Evolutionary conservation across 1,140 invertebrate species (phyloP).

Genomic region (Brachionus angularis): DNA sequence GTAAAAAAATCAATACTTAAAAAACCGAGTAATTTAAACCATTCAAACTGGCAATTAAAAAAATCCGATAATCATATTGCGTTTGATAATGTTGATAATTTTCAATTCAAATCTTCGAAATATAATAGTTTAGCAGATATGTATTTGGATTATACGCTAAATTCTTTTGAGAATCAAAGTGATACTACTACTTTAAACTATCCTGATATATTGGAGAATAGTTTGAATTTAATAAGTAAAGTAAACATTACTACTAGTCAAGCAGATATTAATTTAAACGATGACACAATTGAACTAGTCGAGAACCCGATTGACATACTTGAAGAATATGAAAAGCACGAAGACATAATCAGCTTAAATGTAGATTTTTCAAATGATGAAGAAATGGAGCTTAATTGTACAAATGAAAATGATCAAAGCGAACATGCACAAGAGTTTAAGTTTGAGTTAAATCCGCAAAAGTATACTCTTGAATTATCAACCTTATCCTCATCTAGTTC

Average conservation of each 20-base stretch:
- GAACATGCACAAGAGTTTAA: not conserved
- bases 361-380: conserved; percentile 19
- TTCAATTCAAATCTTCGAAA: not conserved
- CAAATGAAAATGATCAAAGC: too few relatives aligned
- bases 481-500: too few relatives aligned
- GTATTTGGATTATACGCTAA: not conserved
- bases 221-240: too few relatives aligned
- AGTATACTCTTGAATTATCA: not conserved
- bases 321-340: not conserved
- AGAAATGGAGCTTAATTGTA: not conserved
- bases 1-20: conserved; percentile 23
- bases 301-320: not conserved
- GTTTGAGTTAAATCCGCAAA: not conserved
- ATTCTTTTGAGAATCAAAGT: not conserved
- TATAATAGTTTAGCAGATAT: conserved; percentile 17
- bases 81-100: not conserved
- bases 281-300: conserved; percentile 1
- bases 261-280: too few relatives aligned
- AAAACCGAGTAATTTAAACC: conserved; percentile 17
- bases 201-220: conserved; percentile 4
- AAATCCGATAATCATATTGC: too few relatives aligned
- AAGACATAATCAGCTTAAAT: conserved; percentile 16
- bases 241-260: too few relatives aligned
- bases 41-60: not conserved
- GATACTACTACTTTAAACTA: not conserved